A percentile compares a stretch with the other conserved stretches of the same genome.
Evolutionary conservation across 2,888 invertebrate genomes (phyloP).

Genomic region (Didymodactylos carnosus): DNA sequence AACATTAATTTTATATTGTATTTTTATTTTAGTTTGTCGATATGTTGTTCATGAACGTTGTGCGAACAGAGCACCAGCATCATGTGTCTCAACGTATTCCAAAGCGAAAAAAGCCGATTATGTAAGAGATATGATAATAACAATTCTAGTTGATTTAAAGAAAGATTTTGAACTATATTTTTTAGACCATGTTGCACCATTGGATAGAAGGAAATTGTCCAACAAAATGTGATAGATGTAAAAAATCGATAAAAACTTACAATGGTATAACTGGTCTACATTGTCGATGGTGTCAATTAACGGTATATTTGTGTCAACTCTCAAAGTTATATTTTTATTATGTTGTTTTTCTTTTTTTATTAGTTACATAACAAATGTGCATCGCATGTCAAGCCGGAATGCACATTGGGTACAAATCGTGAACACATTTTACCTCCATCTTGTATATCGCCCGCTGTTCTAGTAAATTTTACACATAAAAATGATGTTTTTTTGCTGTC

Average conservation of each 20-base stretch:
- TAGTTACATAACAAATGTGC: slow-evolving; percentile 87
- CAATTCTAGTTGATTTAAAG: slow-evolving; percentile 19
- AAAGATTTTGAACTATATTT: slow-evolving; percentile 18
- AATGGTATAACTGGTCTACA: slow-evolving; percentile 82
- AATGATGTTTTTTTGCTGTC: too few relatives aligned
- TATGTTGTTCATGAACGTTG: slow-evolving; percentile 96
- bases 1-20: neutral
- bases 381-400: slow-evolving; percentile 70
- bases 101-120: slow-evolving; percentile 67
- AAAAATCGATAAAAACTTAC: slow-evolving; percentile 76
- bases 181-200: slow-evolving; percentile 47
- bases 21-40: slow-evolving; percentile 53
- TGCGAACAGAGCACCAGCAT: slow-evolving; percentile 78
- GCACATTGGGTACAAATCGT: slow-evolving; percentile 64
- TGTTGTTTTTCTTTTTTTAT: slow-evolving; percentile 18
- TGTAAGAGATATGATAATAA: too few relatives aligned
- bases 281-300: slow-evolving; percentile 89
- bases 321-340: too few relatives aligned
- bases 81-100: slow-evolving; percentile 84
- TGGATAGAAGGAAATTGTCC: slow-evolving; percentile 95
- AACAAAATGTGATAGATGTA: slow-evolving; percentile 70
- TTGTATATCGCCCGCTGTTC: slow-evolving; percentile 68
- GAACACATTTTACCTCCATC: slow-evolving; percentile 77
- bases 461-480: slow-evolving; percentile 35
- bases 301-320: slow-evolving; percentile 43